phyloP scores from a whole-genome alignment of 2,113 vertebrate species.

The Edolisoma coerulescens region DNA sequence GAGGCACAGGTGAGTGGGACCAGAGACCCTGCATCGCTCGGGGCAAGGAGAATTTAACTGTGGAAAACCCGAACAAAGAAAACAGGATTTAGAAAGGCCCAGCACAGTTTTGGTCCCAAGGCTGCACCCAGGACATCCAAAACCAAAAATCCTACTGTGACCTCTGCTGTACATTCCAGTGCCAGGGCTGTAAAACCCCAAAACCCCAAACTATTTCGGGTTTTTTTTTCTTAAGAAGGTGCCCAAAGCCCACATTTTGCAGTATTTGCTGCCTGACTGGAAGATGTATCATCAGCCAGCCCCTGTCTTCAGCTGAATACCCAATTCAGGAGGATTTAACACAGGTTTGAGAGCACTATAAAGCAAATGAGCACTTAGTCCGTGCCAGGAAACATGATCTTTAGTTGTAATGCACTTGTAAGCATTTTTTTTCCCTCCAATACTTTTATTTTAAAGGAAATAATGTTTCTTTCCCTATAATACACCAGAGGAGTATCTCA shows the following conservation, averaged over 20 bases:
- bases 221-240: background rate
- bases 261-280: background rate
- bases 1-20: background rate
- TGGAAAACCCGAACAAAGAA: fast-evolving
- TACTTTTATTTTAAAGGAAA: constrained; percentile 40
- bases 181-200: background rate
- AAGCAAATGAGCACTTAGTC: background rate
- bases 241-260: background rate
- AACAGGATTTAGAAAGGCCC: background rate
- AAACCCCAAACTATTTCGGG: background rate
- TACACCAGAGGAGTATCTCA: background rate
- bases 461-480: background rate
- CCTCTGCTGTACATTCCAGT: background rate
- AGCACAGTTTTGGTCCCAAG: background rate
- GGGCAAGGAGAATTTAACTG: background rate
- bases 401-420: constrained; percentile 13
- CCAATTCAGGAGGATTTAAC: background rate
- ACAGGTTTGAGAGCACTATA: background rate
- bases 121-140: background rate
- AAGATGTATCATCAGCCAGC: background rate
- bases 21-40: background rate
- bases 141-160: fast-evolving
- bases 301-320: background rate
- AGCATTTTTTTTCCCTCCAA: background rate
- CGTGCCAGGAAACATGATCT: background rate